These are phyloP conservation scores for Melanotus villosus DNA, from an alignment of 2,888 invertebrate genomes.

Conservation along the genomic window DNA sequence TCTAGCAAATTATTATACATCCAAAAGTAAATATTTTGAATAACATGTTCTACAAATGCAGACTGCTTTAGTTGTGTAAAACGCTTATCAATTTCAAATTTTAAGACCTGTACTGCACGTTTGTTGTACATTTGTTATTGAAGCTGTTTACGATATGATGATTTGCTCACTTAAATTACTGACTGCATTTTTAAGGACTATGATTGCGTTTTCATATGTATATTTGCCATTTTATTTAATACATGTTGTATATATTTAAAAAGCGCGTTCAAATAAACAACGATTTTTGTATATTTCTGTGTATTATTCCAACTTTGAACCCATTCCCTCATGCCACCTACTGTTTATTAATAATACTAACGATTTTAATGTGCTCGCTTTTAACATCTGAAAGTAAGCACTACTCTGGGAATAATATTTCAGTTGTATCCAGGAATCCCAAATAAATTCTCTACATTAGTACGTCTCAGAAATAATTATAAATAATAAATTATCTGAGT, in stretches of 20 bases:
- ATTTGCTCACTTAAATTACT: background rate
- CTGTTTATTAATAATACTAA: too few relatives aligned
- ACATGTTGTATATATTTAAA: slow-evolving; percentile 4
- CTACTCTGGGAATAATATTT: too few relatives aligned
- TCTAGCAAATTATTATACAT: background rate
- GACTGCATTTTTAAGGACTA: slow-evolving; percentile 1
- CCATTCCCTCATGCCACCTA: too few relatives aligned
- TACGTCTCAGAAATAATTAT: too few relatives aligned
- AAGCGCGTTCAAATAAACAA: background rate
- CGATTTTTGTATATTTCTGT: background rate
- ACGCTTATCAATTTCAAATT: background rate
- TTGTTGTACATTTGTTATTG: background rate
- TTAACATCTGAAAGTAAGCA: too few relatives aligned
- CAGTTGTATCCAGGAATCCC: too few relatives aligned
- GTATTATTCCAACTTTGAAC: too few relatives aligned
- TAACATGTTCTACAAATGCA: background rate
- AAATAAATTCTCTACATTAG: too few relatives aligned
- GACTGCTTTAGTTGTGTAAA: background rate
- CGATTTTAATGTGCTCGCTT: too few relatives aligned
- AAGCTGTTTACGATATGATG: background rate
- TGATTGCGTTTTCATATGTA: slow-evolving; percentile 12
- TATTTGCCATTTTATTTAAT: slow-evolving; percentile 1
- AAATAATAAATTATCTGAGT: too few relatives aligned
- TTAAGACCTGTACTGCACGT: background rate
- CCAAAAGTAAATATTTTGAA: background rate